These are phyloP conservation scores for Cosmia pyralina DNA, from an alignment of 2,888 invertebrate species.

Conservation along the genomic window DNA sequence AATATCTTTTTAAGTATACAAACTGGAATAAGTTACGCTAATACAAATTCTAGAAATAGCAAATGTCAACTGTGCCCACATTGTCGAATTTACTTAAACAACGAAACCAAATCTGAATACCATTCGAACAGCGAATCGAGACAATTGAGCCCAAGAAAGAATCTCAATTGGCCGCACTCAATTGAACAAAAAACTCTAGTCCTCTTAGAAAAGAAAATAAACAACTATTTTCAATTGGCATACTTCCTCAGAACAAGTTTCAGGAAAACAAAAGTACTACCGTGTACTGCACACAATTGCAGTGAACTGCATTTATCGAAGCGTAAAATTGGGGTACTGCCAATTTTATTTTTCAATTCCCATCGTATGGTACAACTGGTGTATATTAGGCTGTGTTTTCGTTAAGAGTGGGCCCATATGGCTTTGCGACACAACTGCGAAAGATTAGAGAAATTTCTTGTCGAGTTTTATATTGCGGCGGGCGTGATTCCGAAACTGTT, in stretches of 20 bases:
- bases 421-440: slow-evolving; percentile 39
- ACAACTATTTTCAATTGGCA: slow-evolving; percentile 80
- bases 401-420: slow-evolving; percentile 63
- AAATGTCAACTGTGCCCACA: slow-evolving; percentile 14
- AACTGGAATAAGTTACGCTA: background rate
- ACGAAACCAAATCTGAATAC: slow-evolving; percentile 36
- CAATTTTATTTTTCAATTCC: slow-evolving; percentile 86
- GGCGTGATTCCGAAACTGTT: slow-evolving; percentile 29
- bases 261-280: slow-evolving; percentile 69
- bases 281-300: slow-evolving; percentile 74
- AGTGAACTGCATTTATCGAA: slow-evolving; percentile 82
- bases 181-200: slow-evolving; percentile 66
- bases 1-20: background rate
- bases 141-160: slow-evolving; percentile 46
- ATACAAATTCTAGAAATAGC: background rate
- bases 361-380: slow-evolving; percentile 57
- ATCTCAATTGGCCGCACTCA: slow-evolving; percentile 57
- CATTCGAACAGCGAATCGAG: slow-evolving; percentile 20
- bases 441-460: slow-evolving; percentile 63
- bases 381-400: slow-evolving; percentile 65
- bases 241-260: slow-evolving; percentile 78
- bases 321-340: slow-evolving; percentile 85
- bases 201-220: slow-evolving; percentile 74
- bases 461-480: slow-evolving; percentile 49
- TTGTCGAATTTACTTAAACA: slow-evolving; percentile 31